phyloP scores from a whole-genome alignment of 2,888 invertebrate genomes.

The Disparrhopalites patrizii region DNA sequence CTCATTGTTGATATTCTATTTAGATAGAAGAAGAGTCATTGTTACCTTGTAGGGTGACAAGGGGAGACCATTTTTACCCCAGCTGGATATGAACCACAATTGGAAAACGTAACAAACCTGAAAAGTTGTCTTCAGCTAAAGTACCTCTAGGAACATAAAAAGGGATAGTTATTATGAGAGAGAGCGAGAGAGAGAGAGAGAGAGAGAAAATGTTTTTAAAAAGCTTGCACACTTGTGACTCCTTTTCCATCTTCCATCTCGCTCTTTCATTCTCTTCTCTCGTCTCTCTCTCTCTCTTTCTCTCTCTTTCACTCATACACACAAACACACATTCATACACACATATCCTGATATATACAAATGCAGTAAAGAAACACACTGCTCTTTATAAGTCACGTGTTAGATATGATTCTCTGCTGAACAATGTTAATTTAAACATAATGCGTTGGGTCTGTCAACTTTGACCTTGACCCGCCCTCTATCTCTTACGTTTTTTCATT shows the following conservation, averaged over 20 bases:
- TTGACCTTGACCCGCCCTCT: slow-evolving; percentile 35
- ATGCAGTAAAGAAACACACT: background rate
- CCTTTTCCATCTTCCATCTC: background rate
- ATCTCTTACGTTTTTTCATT: slow-evolving; percentile 3
- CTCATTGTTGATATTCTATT: slow-evolving; percentile 26
- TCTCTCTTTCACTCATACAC: background rate
- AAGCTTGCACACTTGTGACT: background rate
- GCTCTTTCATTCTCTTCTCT: background rate
- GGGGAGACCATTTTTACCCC: slow-evolving; percentile 36
- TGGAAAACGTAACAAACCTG: slow-evolving; percentile 20
- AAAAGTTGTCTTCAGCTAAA: slow-evolving; percentile 11
- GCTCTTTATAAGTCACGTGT: slow-evolving; percentile 21
- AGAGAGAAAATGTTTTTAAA: background rate
- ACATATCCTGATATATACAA: background rate
- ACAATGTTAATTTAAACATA: slow-evolving; percentile 5
- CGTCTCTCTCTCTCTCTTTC: slow-evolving; percentile 2
- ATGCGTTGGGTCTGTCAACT: slow-evolving; percentile 20
- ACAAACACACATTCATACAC: background rate
- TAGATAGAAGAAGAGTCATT: slow-evolving; percentile 31
- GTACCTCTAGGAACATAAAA: background rate
- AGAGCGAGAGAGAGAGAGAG: background rate
- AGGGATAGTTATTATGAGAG: slow-evolving; percentile 12
- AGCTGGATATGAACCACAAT: slow-evolving; percentile 34
- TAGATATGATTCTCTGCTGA: background rate
- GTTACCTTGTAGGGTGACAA: slow-evolving; percentile 38